These are phyloP conservation scores for Bungarus multicinctus DNA, from an alignment of 2,113 vertebrate genomes.

Conservation along the genomic window DNA sequence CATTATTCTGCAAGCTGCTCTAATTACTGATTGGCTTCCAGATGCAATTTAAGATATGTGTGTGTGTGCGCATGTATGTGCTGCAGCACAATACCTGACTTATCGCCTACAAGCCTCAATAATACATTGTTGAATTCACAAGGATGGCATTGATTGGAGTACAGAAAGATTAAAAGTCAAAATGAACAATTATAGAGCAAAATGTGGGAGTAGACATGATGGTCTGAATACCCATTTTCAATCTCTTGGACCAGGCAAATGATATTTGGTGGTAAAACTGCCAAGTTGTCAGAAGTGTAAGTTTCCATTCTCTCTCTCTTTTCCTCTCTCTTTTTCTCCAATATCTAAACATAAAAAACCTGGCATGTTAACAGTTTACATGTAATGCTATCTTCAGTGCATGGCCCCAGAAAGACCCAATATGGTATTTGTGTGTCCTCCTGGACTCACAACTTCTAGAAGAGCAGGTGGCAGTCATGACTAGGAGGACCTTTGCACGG, in stretches of 20 bases:
- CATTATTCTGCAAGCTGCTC: neutral
- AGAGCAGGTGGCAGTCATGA: too few species aligned
- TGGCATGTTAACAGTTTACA: neutral
- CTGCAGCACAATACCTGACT: neutral
- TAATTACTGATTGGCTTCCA: neutral
- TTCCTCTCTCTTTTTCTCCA: too few species aligned
- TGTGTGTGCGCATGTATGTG: neutral
- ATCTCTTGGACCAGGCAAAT: neutral
- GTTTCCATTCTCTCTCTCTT: neutral
- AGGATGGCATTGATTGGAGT: neutral
- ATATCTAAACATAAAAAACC: neutral
- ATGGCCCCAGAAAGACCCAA: too few species aligned
- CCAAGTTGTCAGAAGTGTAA: neutral
- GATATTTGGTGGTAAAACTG: neutral
- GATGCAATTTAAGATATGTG: neutral
- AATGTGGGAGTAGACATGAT: neutral
- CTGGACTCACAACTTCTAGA: too few species aligned
- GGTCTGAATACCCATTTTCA: neutral
- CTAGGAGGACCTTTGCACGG: neutral
- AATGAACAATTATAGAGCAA: neutral
- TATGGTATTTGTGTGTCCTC: too few species aligned
- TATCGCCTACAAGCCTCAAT: neutral
- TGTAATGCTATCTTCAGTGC: too few species aligned
- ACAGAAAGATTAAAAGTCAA: neutral
- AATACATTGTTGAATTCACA: neutral